Evolutionary conservation across 2,888 invertebrate species (phyloP), one percentile per base, ranked within the genome.

Genomic region (Oscheius onirici): DNA sequence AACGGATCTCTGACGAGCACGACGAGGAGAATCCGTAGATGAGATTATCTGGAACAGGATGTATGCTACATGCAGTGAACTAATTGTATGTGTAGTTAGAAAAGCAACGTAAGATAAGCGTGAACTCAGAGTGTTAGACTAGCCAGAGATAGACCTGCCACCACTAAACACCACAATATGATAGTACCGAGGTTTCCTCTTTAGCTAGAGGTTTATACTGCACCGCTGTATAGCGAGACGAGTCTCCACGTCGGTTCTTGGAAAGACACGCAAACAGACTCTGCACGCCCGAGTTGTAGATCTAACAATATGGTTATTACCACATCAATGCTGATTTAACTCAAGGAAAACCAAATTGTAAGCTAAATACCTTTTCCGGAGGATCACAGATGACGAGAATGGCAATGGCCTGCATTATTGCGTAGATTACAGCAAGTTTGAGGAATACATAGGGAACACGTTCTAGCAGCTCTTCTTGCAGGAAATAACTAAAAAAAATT

Each of bases 331-430:
- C 20, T 6, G 22, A 11, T 11, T 6, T 13, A 8, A 26, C 22
- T 24, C 24, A 55, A 22, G 5, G 10, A 43, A 43, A 60, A n/a
- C n/a, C n/a, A n/a, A n/a, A n/a, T n/a, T n/a, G n/a, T n/a, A 60
- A 60, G 10, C n/a, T 20, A 49, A 55, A 3, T 44, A 86, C 86
- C 73, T 78, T 71, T 22, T 76, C 78, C 8, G 84, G 84, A 8
- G 86, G 86, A 75, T 86, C 86, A 69, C 86, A 86, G 17, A 86
- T 82, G 70, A 86, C 83, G 8, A 86, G 58, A n/a, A 86, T 72
- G 1, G 83, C 86, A 34, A 86, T 72, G 13, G 60, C 68, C 60
- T 86, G 86, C 85, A 86, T 85, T 8, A 81, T 22, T 46, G 79
- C 79, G 70, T 85, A 86, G n/a, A 83, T 81, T 6, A 79, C 55